These are phyloP conservation scores for Bibio marci DNA, from an alignment of 2,888 invertebrate genomes.

Conservation along the genomic window DNA sequence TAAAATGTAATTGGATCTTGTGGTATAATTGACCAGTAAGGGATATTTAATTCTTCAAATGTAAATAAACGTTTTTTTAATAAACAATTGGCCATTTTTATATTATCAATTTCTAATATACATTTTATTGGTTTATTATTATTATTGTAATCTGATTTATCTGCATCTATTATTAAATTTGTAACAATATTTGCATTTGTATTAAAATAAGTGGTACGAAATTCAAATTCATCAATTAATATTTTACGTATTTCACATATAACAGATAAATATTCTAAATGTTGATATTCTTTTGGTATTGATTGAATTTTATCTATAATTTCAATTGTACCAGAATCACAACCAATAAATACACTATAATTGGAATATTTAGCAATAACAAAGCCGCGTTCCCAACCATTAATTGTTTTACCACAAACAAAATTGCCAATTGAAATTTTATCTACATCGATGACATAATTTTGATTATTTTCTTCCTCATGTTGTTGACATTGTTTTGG, in stretches of 20 bases:
- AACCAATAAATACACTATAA: constrained; percentile 12
- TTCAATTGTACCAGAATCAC: constrained; percentile 13
- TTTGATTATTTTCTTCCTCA: constrained; percentile 5
- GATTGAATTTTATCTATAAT: constrained; percentile 11
- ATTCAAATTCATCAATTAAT: neutral
- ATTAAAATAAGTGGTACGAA: too few relatives aligned
- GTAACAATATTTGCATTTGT: too few relatives aligned
- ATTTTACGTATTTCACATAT: neutral
- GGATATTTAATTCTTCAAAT: too few relatives aligned
- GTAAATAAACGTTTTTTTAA: too few relatives aligned
- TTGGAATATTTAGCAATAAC: constrained; percentile 11
- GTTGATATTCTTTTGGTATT: constrained; percentile 10
- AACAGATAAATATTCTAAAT: constrained; percentile 10
- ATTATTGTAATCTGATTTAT: too few relatives aligned
- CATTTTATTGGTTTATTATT: too few relatives aligned
- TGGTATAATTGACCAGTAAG: too few relatives aligned
- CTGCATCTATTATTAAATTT: too few relatives aligned
- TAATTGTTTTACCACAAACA: constrained; percentile 10
- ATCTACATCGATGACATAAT: constrained; percentile 8
- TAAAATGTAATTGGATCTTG: too few relatives aligned
- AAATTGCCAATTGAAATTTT: constrained; percentile 10
- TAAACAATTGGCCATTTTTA: too few relatives aligned
- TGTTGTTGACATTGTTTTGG: too few relatives aligned
- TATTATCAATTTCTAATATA: too few relatives aligned
- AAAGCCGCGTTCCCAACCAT: constrained; percentile 13